These are phyloP conservation scores for Caerostris extrusa DNA, from an alignment of 1,140 invertebrate species.

Conservation along the genomic window DNA sequence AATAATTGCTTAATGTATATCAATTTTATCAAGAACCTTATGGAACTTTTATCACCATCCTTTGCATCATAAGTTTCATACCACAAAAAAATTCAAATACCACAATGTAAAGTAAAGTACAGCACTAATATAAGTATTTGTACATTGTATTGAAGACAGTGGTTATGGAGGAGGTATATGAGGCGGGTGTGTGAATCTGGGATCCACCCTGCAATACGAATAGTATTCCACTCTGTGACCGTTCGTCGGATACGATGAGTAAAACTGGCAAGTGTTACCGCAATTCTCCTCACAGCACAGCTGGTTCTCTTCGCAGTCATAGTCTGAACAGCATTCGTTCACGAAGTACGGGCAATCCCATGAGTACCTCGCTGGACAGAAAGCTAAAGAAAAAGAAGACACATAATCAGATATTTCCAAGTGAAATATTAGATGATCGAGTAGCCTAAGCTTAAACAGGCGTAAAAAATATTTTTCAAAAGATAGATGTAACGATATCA, in stretches of 20 bases:
- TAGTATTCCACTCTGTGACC: not conserved
- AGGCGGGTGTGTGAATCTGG: not conserved
- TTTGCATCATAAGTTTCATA: not conserved
- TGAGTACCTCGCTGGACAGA: not conserved
- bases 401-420: no score
- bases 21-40: not conserved
- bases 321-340: constrained; percentile 20
- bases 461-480: no score
- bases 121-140: no score
- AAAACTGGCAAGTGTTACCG: constrained; percentile 14
- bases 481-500: no score
- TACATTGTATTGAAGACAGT: no score
- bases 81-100: not conserved
- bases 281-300: not conserved
- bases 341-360: not conserved
- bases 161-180: not conserved
- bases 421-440: no score
- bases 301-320: not conserved
- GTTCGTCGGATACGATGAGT: not conserved
- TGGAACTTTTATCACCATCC: not conserved
- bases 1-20: not conserved
- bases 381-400: not conserved
- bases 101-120: not conserved
- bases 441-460: no score
- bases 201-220: not conserved